These are phyloP conservation scores for Netelia inedita DNA, from an alignment of 2,888 invertebrate genomes.

Conservation along the genomic window DNA sequence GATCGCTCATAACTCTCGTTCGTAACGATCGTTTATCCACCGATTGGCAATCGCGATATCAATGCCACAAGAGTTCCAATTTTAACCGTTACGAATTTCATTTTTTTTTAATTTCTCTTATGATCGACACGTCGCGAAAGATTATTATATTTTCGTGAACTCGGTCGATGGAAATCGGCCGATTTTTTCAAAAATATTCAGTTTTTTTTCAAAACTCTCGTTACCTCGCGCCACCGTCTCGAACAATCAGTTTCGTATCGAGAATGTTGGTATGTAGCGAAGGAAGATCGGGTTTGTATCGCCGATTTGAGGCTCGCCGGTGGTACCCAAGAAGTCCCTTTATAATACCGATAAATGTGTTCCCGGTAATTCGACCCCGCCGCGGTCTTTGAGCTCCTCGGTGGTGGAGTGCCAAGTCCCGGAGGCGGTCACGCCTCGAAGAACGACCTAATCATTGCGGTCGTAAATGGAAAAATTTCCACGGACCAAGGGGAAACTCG, in stretches of 20 bases:
- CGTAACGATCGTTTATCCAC: background rate
- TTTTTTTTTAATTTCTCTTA: background rate
- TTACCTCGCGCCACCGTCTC: too few species aligned
- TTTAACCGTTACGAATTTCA: background rate
- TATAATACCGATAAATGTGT: constrained; percentile 29
- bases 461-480: constrained; percentile 60
- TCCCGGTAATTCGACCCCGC: constrained; percentile 32
- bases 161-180: background rate
- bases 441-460: constrained; percentile 51
- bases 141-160: too few species aligned
- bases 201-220: background rate
- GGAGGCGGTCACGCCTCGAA: constrained; percentile 55
- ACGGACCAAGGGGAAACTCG: constrained; percentile 34
- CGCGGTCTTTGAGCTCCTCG: constrained; percentile 41
- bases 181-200: background rate
- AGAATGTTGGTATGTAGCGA: background rate
- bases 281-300: background rate
- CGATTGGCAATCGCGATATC: constrained; percentile 4
- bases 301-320: background rate
- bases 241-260: background rate
- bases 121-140: too few species aligned
- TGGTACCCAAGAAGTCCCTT: constrained; percentile 6
- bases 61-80: background rate
- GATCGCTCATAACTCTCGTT: background rate
- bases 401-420: constrained; percentile 26